These are phyloP conservation scores for Falco peregrinus DNA, from an alignment of 2,797 vertebrate genomes.

Conservation along the genomic window DNA sequence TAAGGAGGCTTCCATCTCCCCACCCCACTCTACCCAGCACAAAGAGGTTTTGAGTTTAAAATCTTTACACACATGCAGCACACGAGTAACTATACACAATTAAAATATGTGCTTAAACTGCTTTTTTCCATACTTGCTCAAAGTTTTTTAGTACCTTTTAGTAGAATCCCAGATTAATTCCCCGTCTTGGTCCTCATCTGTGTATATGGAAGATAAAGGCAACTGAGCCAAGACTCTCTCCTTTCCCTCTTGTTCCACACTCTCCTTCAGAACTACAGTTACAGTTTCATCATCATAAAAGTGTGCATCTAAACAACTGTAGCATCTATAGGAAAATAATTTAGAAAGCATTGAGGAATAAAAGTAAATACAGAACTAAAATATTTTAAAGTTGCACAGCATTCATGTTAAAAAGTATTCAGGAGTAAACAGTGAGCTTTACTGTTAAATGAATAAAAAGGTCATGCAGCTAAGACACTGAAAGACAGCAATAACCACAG, in stretches of 20 bases:
- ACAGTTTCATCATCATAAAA: constrained; percentile 96
- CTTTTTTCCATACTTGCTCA: not conserved
- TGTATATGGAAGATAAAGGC: constrained; percentile 84
- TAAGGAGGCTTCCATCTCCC: not conserved
- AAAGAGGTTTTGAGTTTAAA: not conserved
- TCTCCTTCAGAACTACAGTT: constrained; percentile 88
- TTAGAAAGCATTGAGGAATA: not conserved
- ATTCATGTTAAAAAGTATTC: not conserved
- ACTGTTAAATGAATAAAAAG: not conserved
- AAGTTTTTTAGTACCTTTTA: constrained; percentile 77
- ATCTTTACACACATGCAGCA: not conserved
- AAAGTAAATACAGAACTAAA: not conserved
- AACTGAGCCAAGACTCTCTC: constrained; percentile 88
- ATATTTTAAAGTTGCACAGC: not conserved
- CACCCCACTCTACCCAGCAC: not conserved
- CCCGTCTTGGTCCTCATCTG: constrained; percentile 71
- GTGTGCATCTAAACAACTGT: constrained; percentile 92
- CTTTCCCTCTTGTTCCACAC: constrained; percentile 81
- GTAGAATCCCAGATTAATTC: constrained; percentile 83
- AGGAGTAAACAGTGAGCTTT: not conserved
- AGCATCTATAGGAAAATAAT: constrained; percentile 66
- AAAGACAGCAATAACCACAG: not conserved
- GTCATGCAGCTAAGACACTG: not conserved
- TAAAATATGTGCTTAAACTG: not conserved
- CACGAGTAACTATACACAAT: not conserved